These are phyloP conservation scores for Spodoptera frugiperda DNA, from an alignment of 1,140 invertebrate species.

Conservation along the genomic window DNA sequence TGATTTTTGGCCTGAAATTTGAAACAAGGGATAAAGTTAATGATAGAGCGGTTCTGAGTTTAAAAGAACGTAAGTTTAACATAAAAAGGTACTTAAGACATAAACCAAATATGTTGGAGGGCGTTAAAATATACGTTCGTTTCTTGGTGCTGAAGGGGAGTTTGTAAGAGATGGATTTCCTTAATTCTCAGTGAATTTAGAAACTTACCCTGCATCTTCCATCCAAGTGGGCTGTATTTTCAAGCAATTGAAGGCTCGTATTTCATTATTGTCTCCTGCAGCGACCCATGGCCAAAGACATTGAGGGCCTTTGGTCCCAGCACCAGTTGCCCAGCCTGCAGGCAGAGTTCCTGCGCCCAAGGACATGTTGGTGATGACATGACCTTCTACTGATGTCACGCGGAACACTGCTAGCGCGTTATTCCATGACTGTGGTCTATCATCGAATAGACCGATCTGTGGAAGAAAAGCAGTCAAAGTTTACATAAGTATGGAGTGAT, in stretches of 20 bases:
- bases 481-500: not conserved
- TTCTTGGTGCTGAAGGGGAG: no score
- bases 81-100: no score
- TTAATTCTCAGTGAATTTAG: no score
- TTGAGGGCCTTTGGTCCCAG: slow-evolving; percentile 68
- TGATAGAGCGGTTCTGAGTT: no score
- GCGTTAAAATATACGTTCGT: no score
- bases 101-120: no score
- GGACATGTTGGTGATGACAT: slow-evolving; percentile 69
- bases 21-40: not conserved
- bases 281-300: slow-evolving; percentile 80
- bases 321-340: slow-evolving; percentile 70
- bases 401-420: slow-evolving; percentile 62
- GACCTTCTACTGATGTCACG: slow-evolving; percentile 61
- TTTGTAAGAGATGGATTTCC: no score
- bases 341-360: slow-evolving; percentile 68
- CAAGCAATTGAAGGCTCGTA: slow-evolving; percentile 73
- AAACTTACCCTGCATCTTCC: slow-evolving; percentile 77
- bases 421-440: slow-evolving; percentile 66
- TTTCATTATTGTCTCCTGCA: slow-evolving; percentile 65
- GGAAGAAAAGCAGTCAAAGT: slow-evolving; percentile 44
- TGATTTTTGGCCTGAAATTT: slow-evolving; percentile 69
- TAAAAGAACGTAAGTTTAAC: no score
- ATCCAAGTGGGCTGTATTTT: slow-evolving; percentile 83
- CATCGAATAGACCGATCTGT: slow-evolving; percentile 79